Base-by-base conservation (phyloP, 2,888 invertebrate species). In the Acrocyrtus sp. region DNA sequence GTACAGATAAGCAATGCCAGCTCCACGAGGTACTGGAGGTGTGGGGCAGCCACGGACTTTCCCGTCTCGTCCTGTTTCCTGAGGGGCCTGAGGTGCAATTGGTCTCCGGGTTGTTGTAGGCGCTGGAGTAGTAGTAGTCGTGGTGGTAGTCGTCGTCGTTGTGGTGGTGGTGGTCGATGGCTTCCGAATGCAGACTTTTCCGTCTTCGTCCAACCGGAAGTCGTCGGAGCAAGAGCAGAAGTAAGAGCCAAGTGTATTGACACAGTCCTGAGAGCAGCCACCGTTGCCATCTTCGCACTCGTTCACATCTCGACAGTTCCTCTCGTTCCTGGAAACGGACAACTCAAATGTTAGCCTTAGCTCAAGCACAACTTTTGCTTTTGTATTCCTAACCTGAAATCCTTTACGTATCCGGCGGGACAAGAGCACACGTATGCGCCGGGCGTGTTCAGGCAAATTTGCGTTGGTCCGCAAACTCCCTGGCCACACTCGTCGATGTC, bases 391-490 rank as follows among this genome's bases (percentile, higher is more conserved):
- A 5, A 80, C 75, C 79, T 74, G 56, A 78, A 77, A 65, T 81
- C 79, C 53, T 78, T 79, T 3, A 62, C 47, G 54, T 85, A 88
- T 0, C 87, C 87, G n/a, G 82, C 58, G 0, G 87, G 87, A 80
- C 90, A 90, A 10, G 83, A 83, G 80, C 90, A 90, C 56, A 85
- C 84, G 79, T 87, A 89, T 26, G 86, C 85, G 1, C 89, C 89
- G 0, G 86, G 82, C 6, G 84, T 83, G 82, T 89, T 89, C 60
- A 85, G 81, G 81, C 89, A 89, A 51, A 83, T 83, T 80, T 88
- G 87, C 0, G 86, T 86, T 80, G 88, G 88, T 17, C 85, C 85
- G 57, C 82, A 82, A 45, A 82, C 79, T 27, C 76, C 78, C 22
- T 77, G 67, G 6, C 68, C 66, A 72, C 84, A 84, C 75, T 84